Base-by-base conservation (phyloP, 2,888 invertebrate genomes). In the Nomada goodeniana region DNA sequence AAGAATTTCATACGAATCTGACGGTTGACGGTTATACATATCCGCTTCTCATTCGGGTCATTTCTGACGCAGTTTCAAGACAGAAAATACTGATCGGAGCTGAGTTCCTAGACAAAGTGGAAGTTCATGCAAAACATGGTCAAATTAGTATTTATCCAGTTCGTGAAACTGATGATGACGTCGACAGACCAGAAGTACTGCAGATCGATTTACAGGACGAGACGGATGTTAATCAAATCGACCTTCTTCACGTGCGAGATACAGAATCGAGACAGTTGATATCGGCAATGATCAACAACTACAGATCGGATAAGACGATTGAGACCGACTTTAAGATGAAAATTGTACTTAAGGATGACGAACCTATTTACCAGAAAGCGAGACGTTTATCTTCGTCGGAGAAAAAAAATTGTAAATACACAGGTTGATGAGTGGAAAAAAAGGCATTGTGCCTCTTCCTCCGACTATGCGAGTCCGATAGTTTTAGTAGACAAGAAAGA, bases 391-490 rank as follows among this genome's bases (percentile, higher is more conserved):
- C 68, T 15, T 20, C 23, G 2, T 5, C 7, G 2, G 55, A 23
- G 20, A 23, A 57, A 36, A 36, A 15, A 23, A 20, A 55, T 15
- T 5, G 20, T 68, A 20, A 2, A 68, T 23, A n/a, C 42, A 3
- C 68, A 42, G 15, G 42, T 68, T 3, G 55, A 55, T 1, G 36
- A 55, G 20, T 68, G 68, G 11, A 36, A 13, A 2, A 42, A 2
- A 68, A 5, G 55, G 55, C 7, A 57, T 68, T 23, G 15, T 68
- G 4, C 15, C 23, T 76, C 70, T 1, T 4, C 9, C 2, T 65
- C 65, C 1, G 65, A 65, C 18, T 65, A 50, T 36, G 52, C 52
- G 18, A 65, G 52, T 29, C 52, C 65, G 7, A n/a, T 65, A 18
- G 65, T 53, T 23, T 29, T 13, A 3, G 67, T 67, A 11, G n/a